Conservation (phyloP, 2,888 invertebrate genomes). For the Proisotoma minuta region DNA sequence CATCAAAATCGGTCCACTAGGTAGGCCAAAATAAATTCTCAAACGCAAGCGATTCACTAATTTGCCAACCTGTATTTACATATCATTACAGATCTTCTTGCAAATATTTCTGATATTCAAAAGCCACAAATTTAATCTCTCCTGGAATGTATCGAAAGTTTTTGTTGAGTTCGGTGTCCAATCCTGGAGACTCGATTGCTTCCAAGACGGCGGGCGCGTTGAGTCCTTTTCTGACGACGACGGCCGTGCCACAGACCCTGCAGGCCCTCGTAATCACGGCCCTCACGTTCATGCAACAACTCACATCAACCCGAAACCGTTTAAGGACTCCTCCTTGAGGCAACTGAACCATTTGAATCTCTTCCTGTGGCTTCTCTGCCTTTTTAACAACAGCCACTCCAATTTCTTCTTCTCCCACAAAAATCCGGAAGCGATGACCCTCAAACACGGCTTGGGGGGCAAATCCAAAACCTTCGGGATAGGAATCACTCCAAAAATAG, state of each 20-base stretch:
- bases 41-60: too few species aligned
- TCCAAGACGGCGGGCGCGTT: conserved; percentile 57
- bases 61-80: too few species aligned
- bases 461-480: conserved; percentile 64
- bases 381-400: conserved; percentile 66
- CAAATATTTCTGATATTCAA: conserved; percentile 37
- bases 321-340: conserved; percentile 56
- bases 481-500: conserved; percentile 73
- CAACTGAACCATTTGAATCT: conserved; percentile 49
- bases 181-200: conserved; percentile 63
- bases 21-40: too few species aligned
- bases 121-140: conserved; percentile 43
- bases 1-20: too few species aligned
- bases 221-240: conserved; percentile 61
- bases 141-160: conserved; percentile 43
- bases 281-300: conserved; percentile 60
- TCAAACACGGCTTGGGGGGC: conserved; percentile 64
- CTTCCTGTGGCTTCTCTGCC: conserved; percentile 63
- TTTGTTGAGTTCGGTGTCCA: conserved; percentile 61
- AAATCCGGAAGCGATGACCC: conserved; percentile 63
- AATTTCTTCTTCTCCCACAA: conserved; percentile 60
- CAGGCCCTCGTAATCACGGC: conserved; percentile 40
- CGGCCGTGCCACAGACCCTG: conserved; percentile 63
- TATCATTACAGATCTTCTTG: conserved; percentile 23
- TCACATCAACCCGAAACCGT: conserved; percentile 64